phyloP scores from a whole-genome alignment of 2,888 invertebrate genomes.

The Chalcis sispes region DNA sequence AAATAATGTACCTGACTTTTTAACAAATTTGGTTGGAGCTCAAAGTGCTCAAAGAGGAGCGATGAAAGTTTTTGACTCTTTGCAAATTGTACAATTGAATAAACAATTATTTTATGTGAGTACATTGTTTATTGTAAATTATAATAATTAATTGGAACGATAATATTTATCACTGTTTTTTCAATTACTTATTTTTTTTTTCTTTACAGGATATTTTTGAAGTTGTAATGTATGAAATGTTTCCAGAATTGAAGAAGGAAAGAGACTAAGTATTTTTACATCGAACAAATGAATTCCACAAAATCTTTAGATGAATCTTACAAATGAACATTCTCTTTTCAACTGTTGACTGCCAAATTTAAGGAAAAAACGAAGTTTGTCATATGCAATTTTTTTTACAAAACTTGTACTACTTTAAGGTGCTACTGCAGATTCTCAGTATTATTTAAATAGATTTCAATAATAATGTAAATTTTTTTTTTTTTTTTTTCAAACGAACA shows the following conservation, averaged over 20 bases:
- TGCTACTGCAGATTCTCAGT: conserved; percentile 46
- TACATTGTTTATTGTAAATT: conserved; percentile 61
- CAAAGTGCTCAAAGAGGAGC: conserved; percentile 90
- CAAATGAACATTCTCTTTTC: conserved; percentile 37
- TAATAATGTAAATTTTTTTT: conserved; percentile 14
- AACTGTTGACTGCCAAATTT: conserved; percentile 47
- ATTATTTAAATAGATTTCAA: conserved; percentile 44
- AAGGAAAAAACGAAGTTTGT: conserved; percentile 46
- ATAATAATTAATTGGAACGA: neutral
- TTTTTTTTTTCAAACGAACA: conserved; percentile 16
- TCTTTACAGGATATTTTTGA: conserved; percentile 78
- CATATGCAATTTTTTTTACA: conserved; percentile 35
- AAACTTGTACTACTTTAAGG: conserved; percentile 27
- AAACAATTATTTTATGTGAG: conserved; percentile 94
- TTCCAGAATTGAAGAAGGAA: conserved; percentile 74
- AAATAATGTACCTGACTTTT: conserved; percentile 86
- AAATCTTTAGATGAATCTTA: conserved; percentile 32
- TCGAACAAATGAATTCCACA: conserved; percentile 43
- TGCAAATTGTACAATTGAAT: conserved; percentile 91
- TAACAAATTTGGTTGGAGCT: conserved; percentile 90
- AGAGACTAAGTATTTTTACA: conserved; percentile 58
- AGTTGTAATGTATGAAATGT: conserved; percentile 77
- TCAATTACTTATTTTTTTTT: conserved; percentile 12
- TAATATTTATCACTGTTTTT: too few relatives aligned
- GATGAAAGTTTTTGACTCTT: conserved; percentile 89